Conservation (phyloP, 37 sponge, comb jelly and placozoan species). For the Beroe ovata region DNA sequence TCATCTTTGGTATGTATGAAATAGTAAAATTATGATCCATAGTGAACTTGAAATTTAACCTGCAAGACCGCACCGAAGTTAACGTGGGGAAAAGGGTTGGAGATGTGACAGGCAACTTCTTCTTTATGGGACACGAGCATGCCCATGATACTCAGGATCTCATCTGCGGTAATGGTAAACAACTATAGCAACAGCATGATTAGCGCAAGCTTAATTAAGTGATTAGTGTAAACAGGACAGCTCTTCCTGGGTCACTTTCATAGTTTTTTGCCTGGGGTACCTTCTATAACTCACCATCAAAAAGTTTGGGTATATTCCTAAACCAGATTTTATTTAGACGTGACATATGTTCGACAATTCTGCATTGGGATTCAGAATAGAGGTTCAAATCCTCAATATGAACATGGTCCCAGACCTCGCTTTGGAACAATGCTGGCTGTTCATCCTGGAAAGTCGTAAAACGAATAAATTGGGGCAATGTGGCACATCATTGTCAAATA, state of each 20-base stretch:
- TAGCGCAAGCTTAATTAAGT: too few relatives aligned
- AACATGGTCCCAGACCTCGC: constrained; percentile 33
- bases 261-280: too few relatives aligned
- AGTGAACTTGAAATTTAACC: too few relatives aligned
- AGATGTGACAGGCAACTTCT: constrained; percentile 18
- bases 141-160: not conserved
- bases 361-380: not conserved
- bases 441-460: not conserved
- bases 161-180: not conserved
- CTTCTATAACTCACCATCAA: constrained; percentile 5
- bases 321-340: not conserved
- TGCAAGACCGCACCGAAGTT: not conserved
- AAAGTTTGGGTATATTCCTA: not conserved
- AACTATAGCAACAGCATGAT: too few relatives aligned
- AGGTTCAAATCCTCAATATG: constrained; percentile 33
- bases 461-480: too few relatives aligned
- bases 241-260: too few relatives aligned
- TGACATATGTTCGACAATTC: not conserved
- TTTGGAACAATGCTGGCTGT: constrained; percentile 33
- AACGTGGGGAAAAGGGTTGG: not conserved
- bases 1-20: too few relatives aligned
- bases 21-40: too few relatives aligned
- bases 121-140: not conserved
- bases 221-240: too few relatives aligned
- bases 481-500: too few relatives aligned